A percentile compares a stretch with the other conserved stretches of the same genome.
phyloP scores from a whole-genome alignment of 2,113 vertebrate genomes.

The Colaptes auratus region DNA sequence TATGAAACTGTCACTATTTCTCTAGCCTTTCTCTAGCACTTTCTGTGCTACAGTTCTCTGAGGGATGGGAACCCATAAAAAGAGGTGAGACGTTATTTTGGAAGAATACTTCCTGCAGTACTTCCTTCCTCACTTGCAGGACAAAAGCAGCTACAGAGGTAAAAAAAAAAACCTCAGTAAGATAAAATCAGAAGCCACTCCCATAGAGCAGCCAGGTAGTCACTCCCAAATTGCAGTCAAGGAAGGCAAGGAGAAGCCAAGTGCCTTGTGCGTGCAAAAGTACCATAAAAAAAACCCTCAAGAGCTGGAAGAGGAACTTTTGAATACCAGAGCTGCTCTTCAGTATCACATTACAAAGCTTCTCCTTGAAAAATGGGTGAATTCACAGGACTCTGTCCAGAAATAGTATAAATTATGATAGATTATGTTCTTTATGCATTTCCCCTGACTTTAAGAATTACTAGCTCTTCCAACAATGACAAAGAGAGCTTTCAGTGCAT shows the following conservation, averaged over 20 bases:
- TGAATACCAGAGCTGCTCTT: background rate
- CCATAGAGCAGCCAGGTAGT: background rate
- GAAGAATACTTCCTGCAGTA: constrained; percentile 18
- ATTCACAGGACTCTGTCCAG: background rate
- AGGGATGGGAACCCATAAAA: background rate
- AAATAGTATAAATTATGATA: background rate
- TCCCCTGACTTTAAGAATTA: background rate
- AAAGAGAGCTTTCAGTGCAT: background rate
- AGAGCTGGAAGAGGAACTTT: background rate
- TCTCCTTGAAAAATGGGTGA: background rate
- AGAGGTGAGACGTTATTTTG: background rate
- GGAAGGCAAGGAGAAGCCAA: background rate
- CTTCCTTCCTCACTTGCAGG: background rate
- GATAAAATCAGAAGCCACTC: constrained; percentile 1
- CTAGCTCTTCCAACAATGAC: background rate
- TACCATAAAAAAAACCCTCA: background rate
- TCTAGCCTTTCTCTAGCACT: background rate
- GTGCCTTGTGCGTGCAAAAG: background rate
- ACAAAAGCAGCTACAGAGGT: constrained; percentile 13
- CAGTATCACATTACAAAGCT: background rate
- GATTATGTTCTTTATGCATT: background rate
- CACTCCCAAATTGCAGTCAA: background rate
- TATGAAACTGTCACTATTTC: background rate
- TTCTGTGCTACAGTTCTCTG: background rate
- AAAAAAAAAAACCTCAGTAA: rapidly evolving